Evolutionary conservation across 2,888 invertebrate genomes (phyloP).

Genomic region (Chromoteleia sp.): DNA sequence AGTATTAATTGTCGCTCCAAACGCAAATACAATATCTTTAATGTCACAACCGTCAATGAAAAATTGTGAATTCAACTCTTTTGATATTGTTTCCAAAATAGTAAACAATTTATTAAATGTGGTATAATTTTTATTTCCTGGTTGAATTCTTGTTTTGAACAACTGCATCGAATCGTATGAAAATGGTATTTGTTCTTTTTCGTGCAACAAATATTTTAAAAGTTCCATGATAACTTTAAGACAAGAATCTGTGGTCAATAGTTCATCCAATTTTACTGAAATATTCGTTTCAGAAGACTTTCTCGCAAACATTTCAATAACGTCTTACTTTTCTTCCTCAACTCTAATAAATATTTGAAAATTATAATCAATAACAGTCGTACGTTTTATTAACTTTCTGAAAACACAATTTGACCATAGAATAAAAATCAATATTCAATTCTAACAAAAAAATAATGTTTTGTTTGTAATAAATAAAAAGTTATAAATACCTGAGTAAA

Average conservation of each 20-base stretch:
- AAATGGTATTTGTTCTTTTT: conserved; percentile 84
- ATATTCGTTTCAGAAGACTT: conserved; percentile 76
- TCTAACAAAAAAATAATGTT: no score
- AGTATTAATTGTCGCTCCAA: conserved; percentile 83
- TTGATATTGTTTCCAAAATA: conserved; percentile 75
- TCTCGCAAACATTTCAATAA: conserved; percentile 74
- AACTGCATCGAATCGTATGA: conserved; percentile 81
- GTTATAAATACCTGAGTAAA: neutral
- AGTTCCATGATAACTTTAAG: conserved; percentile 82
- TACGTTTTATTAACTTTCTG: no score
- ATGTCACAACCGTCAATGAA: conserved; percentile 76
- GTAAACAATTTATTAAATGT: conserved; percentile 75
- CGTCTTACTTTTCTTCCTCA: no score
- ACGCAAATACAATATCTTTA: conserved; percentile 80
- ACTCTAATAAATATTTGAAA: no score
- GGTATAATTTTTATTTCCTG: conserved; percentile 76
- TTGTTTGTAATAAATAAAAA: no score
- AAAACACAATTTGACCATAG: no score
- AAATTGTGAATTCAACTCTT: conserved; percentile 78
- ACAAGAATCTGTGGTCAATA: conserved; percentile 82
- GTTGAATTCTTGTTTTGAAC: conserved; percentile 76
- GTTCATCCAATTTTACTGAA: conserved; percentile 80
- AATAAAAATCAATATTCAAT: no score
- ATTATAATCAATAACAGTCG: no score
- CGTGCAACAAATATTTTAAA: conserved; percentile 83